Evolutionary conservation across 2,797 vertebrate species (phyloP).

Genomic region (Xiphophorus birchmanni): DNA sequence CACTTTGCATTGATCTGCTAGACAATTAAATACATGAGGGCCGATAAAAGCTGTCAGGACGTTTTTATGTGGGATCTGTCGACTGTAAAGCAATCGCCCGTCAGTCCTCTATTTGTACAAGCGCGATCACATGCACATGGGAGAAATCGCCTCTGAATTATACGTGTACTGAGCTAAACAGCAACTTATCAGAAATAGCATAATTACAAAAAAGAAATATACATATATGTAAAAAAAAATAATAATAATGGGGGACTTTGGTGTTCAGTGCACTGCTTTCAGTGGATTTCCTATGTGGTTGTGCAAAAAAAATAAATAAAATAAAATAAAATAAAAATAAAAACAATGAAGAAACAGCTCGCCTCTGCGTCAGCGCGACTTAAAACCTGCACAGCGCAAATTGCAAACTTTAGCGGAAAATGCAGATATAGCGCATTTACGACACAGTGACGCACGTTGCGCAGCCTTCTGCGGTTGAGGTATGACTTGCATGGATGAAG

Average conservation of each 20-base stretch:
- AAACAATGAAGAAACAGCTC: not conserved
- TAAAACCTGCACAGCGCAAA: not conserved
- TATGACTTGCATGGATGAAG: not conserved
- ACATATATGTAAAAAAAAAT: no score
- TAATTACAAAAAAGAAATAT: no score
- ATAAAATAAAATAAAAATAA: no score
- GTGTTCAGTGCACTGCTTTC: not conserved
- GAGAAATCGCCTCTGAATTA: not conserved
- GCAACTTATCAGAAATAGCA: not conserved
- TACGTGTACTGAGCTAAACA: not conserved
- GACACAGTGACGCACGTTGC: not conserved
- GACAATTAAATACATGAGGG: slow-evolving; percentile 60
- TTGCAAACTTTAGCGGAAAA: not conserved
- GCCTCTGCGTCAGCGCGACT: not conserved
- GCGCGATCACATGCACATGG: not conserved
- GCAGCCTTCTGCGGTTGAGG: not conserved
- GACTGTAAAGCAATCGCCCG: slow-evolving; percentile 54
- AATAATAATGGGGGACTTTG: not conserved
- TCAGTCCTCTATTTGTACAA: slow-evolving; percentile 6
- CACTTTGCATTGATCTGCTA: slow-evolving; percentile 70
- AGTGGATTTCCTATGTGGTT: not conserved
- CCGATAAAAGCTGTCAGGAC: slow-evolving; percentile 58
- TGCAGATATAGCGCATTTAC: not conserved
- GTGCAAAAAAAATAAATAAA: not conserved
- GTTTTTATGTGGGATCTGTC: slow-evolving; percentile 63